A percentile compares a stretch with the other conserved stretches of the same genome.
Conservation (phyloP, 2,113 vertebrate species). For the Panthera tigris region DNA sequence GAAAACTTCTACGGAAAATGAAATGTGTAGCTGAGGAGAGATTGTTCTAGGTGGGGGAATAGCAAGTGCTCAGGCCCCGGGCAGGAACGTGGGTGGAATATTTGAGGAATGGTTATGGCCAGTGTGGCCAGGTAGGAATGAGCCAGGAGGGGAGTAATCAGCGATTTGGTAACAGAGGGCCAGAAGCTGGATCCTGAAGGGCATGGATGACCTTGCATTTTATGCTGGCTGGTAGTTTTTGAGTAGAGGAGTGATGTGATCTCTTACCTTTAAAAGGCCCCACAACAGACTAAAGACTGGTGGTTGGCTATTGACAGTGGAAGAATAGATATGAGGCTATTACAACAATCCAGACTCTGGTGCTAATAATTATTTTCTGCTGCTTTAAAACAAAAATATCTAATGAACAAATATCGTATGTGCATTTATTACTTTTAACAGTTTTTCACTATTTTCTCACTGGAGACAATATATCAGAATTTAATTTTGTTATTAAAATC, state of each 20-base stretch:
- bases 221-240: neutral
- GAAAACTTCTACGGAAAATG: neutral
- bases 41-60: neutral
- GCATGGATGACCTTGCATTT: rapidly evolving
- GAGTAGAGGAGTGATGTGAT: neutral
- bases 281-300: neutral
- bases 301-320: neutral
- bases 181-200: neutral
- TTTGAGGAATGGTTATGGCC: neutral
- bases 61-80: neutral
- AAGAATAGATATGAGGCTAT: neutral
- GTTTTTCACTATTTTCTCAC: neutral
- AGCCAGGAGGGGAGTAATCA: rapidly evolving
- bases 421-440: neutral
- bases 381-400: neutral
- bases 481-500: neutral
- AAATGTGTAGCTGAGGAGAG: neutral
- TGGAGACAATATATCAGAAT: neutral
- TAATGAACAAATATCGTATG: neutral
- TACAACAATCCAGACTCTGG: neutral
- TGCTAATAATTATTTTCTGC: neutral
- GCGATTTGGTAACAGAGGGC: too few relatives aligned
- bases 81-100: too few relatives aligned
- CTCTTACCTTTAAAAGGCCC: neutral
- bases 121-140: neutral